phyloP scores from a whole-genome alignment of 2,113 vertebrate genomes.

The Leuciscus idus region DNA sequence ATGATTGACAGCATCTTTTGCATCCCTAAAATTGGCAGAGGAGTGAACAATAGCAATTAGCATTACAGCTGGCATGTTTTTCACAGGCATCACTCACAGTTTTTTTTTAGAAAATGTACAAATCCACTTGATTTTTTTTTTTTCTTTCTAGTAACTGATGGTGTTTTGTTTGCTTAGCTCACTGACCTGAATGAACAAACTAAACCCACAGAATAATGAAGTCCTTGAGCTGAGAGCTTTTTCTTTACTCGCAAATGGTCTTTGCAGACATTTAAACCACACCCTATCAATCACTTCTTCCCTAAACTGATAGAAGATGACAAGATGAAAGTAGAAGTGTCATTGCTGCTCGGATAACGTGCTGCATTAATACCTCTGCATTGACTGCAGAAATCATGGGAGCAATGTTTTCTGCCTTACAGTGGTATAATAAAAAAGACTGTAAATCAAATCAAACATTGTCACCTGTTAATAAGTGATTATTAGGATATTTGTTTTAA shows the following conservation, averaged over 20 bases:
- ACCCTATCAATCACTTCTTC: constrained; percentile 1
- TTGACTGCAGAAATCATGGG: background rate
- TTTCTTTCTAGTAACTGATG: background rate
- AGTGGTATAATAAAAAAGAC: background rate
- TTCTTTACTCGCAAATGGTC: background rate
- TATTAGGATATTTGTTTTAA: background rate
- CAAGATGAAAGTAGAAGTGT: constrained; percentile 2
- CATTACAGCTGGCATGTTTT: background rate
- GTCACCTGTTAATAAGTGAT: background rate
- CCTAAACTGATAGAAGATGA: constrained; percentile 14
- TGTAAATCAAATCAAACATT: background rate
- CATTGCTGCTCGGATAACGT: background rate
- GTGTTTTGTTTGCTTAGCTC: constrained; percentile 13
- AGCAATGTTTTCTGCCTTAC: background rate
- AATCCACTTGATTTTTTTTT: background rate
- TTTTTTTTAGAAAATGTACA: background rate
- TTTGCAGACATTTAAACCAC: background rate
- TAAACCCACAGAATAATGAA: background rate
- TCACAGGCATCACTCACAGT: background rate
- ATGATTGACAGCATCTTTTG: background rate
- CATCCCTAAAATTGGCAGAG: background rate
- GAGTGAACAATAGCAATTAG: background rate
- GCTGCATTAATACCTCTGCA: background rate
- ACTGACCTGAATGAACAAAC: constrained; percentile 25
- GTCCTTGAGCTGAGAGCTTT: constrained; percentile 7